Evolutionary conservation across 2,113 vertebrate genomes (phyloP), one percentile per base, ranked within the genome.

Genomic region (Lophotis ruficrista): DNA sequence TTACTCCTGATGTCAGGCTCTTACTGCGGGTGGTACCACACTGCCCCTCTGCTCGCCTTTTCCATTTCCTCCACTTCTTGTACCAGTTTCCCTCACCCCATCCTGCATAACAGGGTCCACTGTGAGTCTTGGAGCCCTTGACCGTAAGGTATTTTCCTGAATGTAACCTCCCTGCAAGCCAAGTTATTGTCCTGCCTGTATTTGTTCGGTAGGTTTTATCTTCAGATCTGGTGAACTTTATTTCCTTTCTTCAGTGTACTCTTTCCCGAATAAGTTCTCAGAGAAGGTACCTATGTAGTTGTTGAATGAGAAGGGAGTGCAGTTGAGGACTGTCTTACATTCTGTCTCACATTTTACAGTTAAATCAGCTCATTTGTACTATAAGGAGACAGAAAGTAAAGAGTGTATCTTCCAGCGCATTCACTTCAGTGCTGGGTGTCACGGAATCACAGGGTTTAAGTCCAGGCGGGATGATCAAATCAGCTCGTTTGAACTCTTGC

Each of bases 241-340:
- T 28, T 11, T 41, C 19, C 1, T 2, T 69, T 83, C n/a, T 76
- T 76, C 50, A 48, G 30, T 13, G 19, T 69, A 23, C 24, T 48
- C n/a, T 47, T 72, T 68, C 57, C 24, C 50, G n/a, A 19, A 54
- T 13, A 43, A 51, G 7, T 76, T 65, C 27, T 90, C 6, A 2
- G 50, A 70, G 68, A 57, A 86, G 37, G 8, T 8, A 4, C 35
- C 9, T 35, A 18, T 1, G 0, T 7, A 73, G 58, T 21, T 88
- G 28, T 61, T 45, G 58, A 83, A 66, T 47, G 37, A 83, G 27
- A 66, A 69, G 5, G 2, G 6, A 77, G 33, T 15, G 11, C 2
- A 15, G 19, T 16, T 0, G 0, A 73, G 27, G 30, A 33, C 15
- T 71, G 25, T 33, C 53, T 75, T 79, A 33, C 4, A 10, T 76